Evolutionary conservation across 1,140 invertebrate species (phyloP).

Genomic region (Chironomus tepperi): DNA sequence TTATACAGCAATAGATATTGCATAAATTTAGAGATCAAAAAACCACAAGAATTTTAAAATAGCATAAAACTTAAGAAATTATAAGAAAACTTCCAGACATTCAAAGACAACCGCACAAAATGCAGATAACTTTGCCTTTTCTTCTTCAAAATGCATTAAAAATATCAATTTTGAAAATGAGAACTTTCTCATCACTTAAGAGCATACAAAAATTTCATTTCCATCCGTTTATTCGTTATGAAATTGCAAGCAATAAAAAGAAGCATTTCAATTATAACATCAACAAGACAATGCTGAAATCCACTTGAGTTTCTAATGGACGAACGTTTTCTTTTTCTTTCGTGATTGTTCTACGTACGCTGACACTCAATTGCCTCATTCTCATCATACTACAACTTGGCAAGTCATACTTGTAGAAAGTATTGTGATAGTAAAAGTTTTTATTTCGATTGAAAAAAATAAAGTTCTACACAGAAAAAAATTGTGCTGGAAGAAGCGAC

Average conservation of each 20-base stretch:
- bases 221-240: neutral
- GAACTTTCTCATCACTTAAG: no score
- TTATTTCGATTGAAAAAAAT: neutral
- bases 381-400: neutral
- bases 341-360: neutral
- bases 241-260: neutral
- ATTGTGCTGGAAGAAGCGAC: neutral
- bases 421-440: neutral
- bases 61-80: no score
- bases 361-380: neutral
- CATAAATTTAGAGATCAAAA: no score
- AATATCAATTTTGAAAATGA: no score
- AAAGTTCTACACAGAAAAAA: neutral
- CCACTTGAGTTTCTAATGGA: neutral
- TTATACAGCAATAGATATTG: no score
- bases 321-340: neutral
- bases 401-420: neutral
- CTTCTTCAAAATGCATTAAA: no score
- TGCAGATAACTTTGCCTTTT: no score
- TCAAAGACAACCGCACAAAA: no score
- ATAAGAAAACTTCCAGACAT: no score
- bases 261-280: conserved; percentile 21
- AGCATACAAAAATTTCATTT: neutral
- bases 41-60: no score
- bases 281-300: conserved; percentile 4